phyloP scores from a whole-genome alignment of 1,140 invertebrate genomes.

The Hirudo medicinalis region DNA sequence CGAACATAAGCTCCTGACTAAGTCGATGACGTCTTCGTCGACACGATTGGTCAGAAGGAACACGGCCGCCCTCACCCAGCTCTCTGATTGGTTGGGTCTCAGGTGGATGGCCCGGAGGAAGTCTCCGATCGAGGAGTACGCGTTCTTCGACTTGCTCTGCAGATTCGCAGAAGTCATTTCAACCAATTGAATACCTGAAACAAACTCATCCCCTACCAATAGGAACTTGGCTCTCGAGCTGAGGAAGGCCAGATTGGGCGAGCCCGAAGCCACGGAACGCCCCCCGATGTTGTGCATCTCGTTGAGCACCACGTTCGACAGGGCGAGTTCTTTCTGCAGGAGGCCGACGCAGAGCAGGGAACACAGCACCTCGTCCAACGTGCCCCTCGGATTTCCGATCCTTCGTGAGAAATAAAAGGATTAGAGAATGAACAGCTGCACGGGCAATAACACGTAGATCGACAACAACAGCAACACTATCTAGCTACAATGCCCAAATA shows the following conservation, averaged over 20 bases:
- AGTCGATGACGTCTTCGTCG: neutral
- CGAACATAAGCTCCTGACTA: neutral
- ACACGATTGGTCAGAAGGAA: neutral
- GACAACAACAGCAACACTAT: no score
- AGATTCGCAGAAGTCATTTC: no score
- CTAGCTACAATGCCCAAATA: no score
- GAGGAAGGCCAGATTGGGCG: no score
- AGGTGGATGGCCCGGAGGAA: neutral
- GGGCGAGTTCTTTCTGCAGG: slow-evolving; percentile 50
- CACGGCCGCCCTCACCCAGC: slow-evolving; percentile 8
- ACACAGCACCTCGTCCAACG: slow-evolving; percentile 52
- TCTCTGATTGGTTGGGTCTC: neutral
- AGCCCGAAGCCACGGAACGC: no score
- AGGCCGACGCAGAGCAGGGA: slow-evolving; percentile 56
- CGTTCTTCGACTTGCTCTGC: slow-evolving; percentile 2
- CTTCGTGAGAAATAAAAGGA: slow-evolving; percentile 18
- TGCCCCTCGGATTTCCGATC: slow-evolving; percentile 43
- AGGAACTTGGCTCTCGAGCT: no score
- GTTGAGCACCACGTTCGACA: slow-evolving; percentile 50
- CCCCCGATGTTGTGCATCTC: slow-evolving; percentile 42
- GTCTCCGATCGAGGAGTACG: neutral
- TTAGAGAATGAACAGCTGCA: neutral
- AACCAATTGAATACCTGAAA: no score
- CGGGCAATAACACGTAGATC: slow-evolving; percentile 49
- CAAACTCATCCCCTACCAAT: no score